Base-by-base conservation (phyloP, 2,888 invertebrate genomes). In the Thecophora atra region DNA sequence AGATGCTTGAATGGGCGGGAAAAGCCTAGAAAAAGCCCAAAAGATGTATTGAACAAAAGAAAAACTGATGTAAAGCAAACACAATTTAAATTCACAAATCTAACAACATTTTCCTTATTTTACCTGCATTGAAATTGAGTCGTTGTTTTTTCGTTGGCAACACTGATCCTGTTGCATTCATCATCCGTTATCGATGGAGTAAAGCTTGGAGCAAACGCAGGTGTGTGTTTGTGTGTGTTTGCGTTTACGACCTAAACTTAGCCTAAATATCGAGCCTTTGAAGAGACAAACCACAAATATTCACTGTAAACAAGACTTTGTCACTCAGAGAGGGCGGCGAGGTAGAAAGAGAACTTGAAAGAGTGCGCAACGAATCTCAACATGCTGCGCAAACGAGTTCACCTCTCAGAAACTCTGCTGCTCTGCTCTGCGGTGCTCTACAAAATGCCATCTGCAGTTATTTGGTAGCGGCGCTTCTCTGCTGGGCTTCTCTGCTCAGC, bases 171-270 rank as follows among this genome's bases (percentile, higher is more conserved):
- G 68, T 58, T 56, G 26, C 19, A 24, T 21, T 7, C 17, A 24
- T 13, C 42, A 54, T 67, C 67, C 67, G 67, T 67, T 47, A 47
- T 47, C 13, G 13, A 66, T 67, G 26, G n/a, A 44, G 58, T 58
- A 58, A 58, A 42, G 2, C 37, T 8, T 37, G 37, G 24, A 47
- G 47, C 37, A 37, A 8, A 47, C 47, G 47, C 47, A n/a, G 4
- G 47, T n/a, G 2, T 4, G 21, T 42, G 5, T 44, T 11, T 5
- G 19, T 21, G 63, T 42, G 63, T 63, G 21, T 44, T 37, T 24
- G 19, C 42, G 3, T 8, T 19, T 63, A 13, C 2, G 37, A 8
- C 37, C 37, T 30, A 30, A 17, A 26, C 28, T 28, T 60, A 60
- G 26, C 30, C 60, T 60, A 37, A 60, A 60, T 60, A 28, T 37